Conservation (phyloP, 2,797 vertebrate species). For the Protosalanx chinensis region DNA sequence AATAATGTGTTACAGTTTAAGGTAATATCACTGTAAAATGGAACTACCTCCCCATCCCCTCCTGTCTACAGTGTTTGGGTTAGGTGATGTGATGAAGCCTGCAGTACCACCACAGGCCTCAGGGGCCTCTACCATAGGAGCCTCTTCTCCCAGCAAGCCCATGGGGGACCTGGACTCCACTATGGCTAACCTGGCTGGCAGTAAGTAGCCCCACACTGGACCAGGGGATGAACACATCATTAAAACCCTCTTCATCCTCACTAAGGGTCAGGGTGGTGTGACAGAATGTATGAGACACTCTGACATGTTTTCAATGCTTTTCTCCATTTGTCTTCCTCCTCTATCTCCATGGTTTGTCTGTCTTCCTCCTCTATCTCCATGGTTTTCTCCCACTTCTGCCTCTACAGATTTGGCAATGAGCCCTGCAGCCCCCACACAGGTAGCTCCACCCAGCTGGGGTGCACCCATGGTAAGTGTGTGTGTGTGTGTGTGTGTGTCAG, state of each 20-base stretch:
- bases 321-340: slow-evolving; percentile 37
- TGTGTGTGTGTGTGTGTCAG: slow-evolving; percentile 73
- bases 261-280: too few relatives aligned
- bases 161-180: slow-evolving; percentile 87
- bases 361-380: slow-evolving; percentile 1
- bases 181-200: slow-evolving; percentile 96
- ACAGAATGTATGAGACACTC: neutral
- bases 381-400: neutral
- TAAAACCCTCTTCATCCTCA: too few relatives aligned
- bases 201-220: slow-evolving; percentile 53
- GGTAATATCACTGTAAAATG: too few relatives aligned
- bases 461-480: slow-evolving; percentile 92
- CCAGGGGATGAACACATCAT: too few relatives aligned
- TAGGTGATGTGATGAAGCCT: slow-evolving; percentile 98
- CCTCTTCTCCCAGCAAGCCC: slow-evolving; percentile 43
- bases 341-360: neutral
- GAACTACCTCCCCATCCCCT: slow-evolving; percentile 4
- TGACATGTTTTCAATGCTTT: neutral
- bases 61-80: slow-evolving; percentile 82
- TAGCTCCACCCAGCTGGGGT: slow-evolving; percentile 95
- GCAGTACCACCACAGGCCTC: slow-evolving; percentile 86
- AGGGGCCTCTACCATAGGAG: slow-evolving; percentile 58
- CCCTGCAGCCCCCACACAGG: slow-evolving; percentile 89
- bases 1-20: too few relatives aligned
- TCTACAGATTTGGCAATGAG: slow-evolving; percentile 82